These are phyloP conservation scores for Neoscelio sp. DNA, from an alignment of 2,888 invertebrate species.

Conservation along the genomic window DNA sequence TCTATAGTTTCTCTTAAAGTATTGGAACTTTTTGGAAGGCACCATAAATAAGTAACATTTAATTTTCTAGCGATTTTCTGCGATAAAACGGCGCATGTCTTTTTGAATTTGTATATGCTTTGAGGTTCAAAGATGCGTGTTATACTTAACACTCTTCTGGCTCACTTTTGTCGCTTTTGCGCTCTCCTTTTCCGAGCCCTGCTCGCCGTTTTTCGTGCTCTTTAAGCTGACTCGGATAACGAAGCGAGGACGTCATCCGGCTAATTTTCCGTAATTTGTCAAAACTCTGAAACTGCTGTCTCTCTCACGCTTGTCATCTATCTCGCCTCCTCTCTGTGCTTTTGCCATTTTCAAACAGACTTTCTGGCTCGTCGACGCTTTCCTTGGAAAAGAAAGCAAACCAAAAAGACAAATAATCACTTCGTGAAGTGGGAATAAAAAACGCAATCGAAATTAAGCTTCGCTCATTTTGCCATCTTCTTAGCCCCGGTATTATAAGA, in stretches of 20 bases:
- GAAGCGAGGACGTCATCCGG: constrained; percentile 77
- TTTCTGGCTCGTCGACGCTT: constrained; percentile 69
- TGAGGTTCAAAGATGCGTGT: background rate
- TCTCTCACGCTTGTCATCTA: constrained; percentile 3
- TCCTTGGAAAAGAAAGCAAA: constrained; percentile 47
- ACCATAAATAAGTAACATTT: too few species aligned
- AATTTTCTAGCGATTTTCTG: too few species aligned
- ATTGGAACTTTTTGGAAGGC: too few species aligned
- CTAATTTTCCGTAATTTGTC: constrained; percentile 81
- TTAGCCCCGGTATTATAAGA: background rate
- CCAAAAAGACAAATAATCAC: constrained; percentile 79
- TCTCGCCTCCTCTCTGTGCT: constrained; percentile 42
- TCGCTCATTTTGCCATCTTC: background rate
- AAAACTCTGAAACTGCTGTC: constrained; percentile 67
- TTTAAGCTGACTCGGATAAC: constrained; percentile 68
- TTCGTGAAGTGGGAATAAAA: constrained; percentile 71
- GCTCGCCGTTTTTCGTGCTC: constrained; percentile 40
- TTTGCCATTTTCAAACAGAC: constrained; percentile 58
- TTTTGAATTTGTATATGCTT: background rate
- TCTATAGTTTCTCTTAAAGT: too few species aligned
- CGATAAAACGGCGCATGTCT: too few species aligned
- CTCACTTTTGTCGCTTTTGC: too few species aligned
- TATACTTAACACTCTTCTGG: too few species aligned
- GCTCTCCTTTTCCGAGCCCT: constrained; percentile 18
- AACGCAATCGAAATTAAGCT: constrained; percentile 21